A percentile compares a stretch with the other conserved stretches of the same genome.
These are phyloP conservation scores for Phallusia fumigata DNA, from an alignment of 23 tunicate genomes.

Conservation along the genomic window DNA sequence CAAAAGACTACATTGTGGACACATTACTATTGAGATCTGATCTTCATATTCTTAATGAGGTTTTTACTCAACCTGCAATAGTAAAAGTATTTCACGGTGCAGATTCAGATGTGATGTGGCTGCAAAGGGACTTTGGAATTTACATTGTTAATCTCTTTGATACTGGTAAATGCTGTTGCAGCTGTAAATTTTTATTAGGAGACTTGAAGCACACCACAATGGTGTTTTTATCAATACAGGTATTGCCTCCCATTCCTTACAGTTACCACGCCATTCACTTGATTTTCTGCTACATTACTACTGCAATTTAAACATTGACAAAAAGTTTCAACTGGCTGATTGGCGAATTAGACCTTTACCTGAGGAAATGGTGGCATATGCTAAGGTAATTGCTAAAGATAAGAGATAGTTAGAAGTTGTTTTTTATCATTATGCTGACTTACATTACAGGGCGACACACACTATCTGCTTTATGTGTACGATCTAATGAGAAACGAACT, in stretches of 20 bases:
- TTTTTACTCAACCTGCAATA: slow-evolving; percentile 78
- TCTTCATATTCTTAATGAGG: slow-evolving; percentile 67
- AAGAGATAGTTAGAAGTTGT: too few species aligned
- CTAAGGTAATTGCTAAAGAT: slow-evolving; percentile 66
- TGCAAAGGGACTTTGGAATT: slow-evolving; percentile 93
- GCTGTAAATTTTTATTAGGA: background rate
- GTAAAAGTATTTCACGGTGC: slow-evolving; percentile 97
- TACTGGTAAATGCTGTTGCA: slow-evolving; percentile 54
- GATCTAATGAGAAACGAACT: slow-evolving; percentile 80
- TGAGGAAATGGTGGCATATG: slow-evolving; percentile 77
- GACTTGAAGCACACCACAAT: too few species aligned
- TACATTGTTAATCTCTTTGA: slow-evolving; percentile 98
- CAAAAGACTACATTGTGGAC: slow-evolving; percentile 89
- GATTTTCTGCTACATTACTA: slow-evolving; percentile 78
- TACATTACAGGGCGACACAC: slow-evolving; percentile 81
- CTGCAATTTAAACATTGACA: slow-evolving; percentile 77
- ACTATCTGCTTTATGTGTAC: slow-evolving; percentile 89
- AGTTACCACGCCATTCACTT: slow-evolving; percentile 49
- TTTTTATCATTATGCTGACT: too few species aligned
- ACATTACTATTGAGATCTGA: slow-evolving; percentile 80
- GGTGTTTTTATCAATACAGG: slow-evolving; percentile 24
- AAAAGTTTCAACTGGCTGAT: slow-evolving; percentile 94
- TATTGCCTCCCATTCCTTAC: slow-evolving; percentile 51
- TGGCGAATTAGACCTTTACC: slow-evolving; percentile 97
- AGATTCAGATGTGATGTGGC: slow-evolving; percentile 83